Evolutionary conservation across 2,113 vertebrate genomes (phyloP), one percentile per base, ranked within the genome.

Genomic region (Pitta sordida): DNA sequence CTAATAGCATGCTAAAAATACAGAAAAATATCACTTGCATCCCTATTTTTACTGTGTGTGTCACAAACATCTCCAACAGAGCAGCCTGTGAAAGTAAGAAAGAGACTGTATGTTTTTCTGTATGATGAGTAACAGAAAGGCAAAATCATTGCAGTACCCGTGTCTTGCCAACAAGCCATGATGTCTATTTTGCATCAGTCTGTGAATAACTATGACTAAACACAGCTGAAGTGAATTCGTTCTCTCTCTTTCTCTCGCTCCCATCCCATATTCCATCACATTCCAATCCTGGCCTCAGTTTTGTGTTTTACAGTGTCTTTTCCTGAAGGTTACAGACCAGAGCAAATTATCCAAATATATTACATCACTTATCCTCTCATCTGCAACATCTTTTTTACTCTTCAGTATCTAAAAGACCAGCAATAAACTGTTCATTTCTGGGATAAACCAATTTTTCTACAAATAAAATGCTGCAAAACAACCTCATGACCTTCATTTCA

Each of bases 251-350:
- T 59, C 32, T 49, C 17, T 44, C 43, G 17, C 43, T 6, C 16
- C 43, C 43, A 16, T 44, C 36, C 36, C 37, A 46, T 12, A 69
- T 52, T 39, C 32, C 32, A 39, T 22, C n/a, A 29, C 4, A 39
- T n/a, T 77, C 36, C 23, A 8, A 34, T 59, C 41, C 41, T 75
- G 36, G 4, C 44, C 62, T 41, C 34, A 46, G 3, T 0, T 20
- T 11, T 41, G 8, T 11, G 10, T 19, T 65, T n/a, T 6, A 11
- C 2, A 2, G 18, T 3, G 0, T 21, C 36, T 64, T 64, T 65
- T 82, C 49, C 39, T 17, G 4, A 73, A 73, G 14, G 21, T 69
- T 63, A 64, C 1, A 49, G 2, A 30, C 21, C 4, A 7, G 23
- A 43, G 14, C 17, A 46, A 80, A 64, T 29, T 43, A 64, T n/a